Base-by-base conservation (phyloP, 64 coral and sea anemone genomes). In the Montipora capricornis region DNA sequence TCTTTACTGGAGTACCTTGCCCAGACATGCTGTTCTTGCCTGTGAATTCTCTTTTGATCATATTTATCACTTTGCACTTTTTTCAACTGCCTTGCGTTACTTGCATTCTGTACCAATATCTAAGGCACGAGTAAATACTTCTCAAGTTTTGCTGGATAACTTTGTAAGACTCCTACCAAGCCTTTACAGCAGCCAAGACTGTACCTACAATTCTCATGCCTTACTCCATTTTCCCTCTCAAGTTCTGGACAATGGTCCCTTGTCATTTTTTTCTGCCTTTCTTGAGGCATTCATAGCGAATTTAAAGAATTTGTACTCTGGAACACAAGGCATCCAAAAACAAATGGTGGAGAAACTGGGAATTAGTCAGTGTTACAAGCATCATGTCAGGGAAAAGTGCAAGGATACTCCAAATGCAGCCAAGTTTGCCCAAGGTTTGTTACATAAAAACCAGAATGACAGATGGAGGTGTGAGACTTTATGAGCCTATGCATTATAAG, bases 201-300 rank as follows among this genome's bases (percentile, higher is more conserved):
- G 67, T 37, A 96, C 95, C 14, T 93, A 71, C 67, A 96, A 87
- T 69, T 96, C 91, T 3, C 90, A 96, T 80, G 37, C 90, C 53
- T 46, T 96, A 44, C 85, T 79, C 55, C 95, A 96, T 70, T 64
- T 96, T 29, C 70, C 79, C 73, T 48, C 84, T 20, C 95, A 96
- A 86, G 91, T 96, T 5, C 83, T 80, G 80, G 73, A 20, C 60
- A 90, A 96, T 90, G 90, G 95, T 6, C 95, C 86, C 61, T 64
- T 64, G 61, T 12, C 13, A 12, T 3, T 64, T 16, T 2, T 89
- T 46, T 96, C 90, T 60, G 64, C 89, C 4, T 95, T 95, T 80
- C 92, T 95, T 92, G 94, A 95, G 57, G 76, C 95, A 11, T 89
- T 92, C 84, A 57, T 96, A 6, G 90, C 84, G n/a, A 90, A 92